Evolutionary conservation across 1,140 invertebrate species (phyloP).

Genomic region (Limonius californicus): DNA sequence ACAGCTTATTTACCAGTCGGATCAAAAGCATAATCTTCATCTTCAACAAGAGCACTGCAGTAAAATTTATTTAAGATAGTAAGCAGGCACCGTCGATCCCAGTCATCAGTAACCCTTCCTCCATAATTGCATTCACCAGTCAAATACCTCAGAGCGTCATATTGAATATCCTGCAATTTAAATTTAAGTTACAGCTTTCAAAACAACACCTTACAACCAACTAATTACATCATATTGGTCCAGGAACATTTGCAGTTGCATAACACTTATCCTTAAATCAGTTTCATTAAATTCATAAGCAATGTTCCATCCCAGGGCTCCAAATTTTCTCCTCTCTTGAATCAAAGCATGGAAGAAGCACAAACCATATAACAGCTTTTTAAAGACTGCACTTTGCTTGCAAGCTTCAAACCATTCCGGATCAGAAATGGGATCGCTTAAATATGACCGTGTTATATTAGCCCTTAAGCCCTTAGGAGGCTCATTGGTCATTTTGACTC

Average conservation of each 20-base stretch:
- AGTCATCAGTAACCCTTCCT: constrained; percentile 90
- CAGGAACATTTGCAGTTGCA: constrained; percentile 85
- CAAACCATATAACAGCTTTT: constrained; percentile 82
- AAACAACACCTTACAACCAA: too few species aligned
- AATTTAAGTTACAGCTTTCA: too few species aligned
- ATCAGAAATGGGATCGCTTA: constrained; percentile 84
- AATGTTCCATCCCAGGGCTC: constrained; percentile 93
- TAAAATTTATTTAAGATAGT: constrained; percentile 84
- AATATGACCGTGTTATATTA: constrained; percentile 75
- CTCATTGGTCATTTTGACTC: constrained; percentile 96
- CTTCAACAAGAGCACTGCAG: constrained; percentile 54
- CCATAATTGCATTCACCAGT: constrained; percentile 97
- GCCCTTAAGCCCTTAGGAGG: constrained; percentile 78
- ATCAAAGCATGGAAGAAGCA: constrained; percentile 95
- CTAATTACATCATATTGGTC: constrained; percentile 68
- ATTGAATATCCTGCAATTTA: constrained; percentile 68
- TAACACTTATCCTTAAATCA: constrained; percentile 82
- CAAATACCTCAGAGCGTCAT: constrained; percentile 83
- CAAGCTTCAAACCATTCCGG: constrained; percentile 83
- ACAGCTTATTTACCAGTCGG: constrained; percentile 53
- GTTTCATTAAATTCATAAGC: constrained; percentile 96
- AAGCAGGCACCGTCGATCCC: constrained; percentile 83
- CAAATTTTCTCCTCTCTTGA: constrained; percentile 88
- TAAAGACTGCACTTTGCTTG: constrained; percentile 72
- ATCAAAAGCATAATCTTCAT: constrained; percentile 59